A percentile compares a stretch with the other conserved stretches of the same genome.
Evolutionary conservation across 2,113 vertebrate species (phyloP).

Genomic region (Cromileptes altivelis): DNA sequence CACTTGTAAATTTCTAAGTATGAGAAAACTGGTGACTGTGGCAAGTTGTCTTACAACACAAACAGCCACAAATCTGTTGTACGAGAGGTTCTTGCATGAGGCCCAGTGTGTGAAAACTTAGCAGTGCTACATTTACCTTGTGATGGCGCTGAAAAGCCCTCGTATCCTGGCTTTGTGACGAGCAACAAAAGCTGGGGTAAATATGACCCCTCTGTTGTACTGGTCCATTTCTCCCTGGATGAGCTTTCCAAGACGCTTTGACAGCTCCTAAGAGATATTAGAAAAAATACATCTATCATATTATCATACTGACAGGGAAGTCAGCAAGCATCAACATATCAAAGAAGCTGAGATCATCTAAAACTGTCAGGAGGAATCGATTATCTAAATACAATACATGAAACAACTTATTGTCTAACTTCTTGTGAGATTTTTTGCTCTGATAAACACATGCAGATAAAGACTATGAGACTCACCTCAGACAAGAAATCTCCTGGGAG

Average conservation of each 20-base stretch:
- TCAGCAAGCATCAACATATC: neutral
- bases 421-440: neutral
- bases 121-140: conserved; percentile 82
- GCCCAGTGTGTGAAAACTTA: neutral
- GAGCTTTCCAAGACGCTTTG: conserved; percentile 89
- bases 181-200: conserved; percentile 93
- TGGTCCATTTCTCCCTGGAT: conserved; percentile 94
- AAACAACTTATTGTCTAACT: neutral
- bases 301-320: neutral
- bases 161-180: conserved; percentile 93
- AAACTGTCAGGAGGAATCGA: neutral
- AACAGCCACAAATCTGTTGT: neutral
- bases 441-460: neutral
- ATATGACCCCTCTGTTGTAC: conserved; percentile 93
- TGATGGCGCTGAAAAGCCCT: conserved; percentile 95
- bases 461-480: conserved; percentile 84
- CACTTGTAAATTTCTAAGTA: no score
- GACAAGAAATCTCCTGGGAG: conserved; percentile 95
- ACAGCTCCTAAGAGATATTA: conserved; percentile 85
- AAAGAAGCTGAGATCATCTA: neutral
- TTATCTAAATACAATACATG: neutral
- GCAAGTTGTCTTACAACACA: neutral
- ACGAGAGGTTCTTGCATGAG: neutral
- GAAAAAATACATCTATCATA: neutral
- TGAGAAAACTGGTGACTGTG: neutral